phyloP scores from a whole-genome alignment of 2,888 invertebrate species.

The Kryphioiulus occultus region DNA sequence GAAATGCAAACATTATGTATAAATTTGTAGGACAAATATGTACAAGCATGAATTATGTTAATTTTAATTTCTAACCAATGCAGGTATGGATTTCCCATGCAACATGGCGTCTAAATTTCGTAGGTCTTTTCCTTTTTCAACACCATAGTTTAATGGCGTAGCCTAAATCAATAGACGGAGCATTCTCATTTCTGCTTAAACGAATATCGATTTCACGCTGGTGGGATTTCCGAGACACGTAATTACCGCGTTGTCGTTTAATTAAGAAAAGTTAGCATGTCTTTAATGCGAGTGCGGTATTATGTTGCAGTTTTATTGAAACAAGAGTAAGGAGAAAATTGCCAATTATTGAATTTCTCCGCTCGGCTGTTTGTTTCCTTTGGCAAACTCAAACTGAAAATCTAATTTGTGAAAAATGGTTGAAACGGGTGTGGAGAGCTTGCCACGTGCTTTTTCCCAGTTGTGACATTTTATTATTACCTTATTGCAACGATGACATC shows the following conservation, averaged over 20 bases:
- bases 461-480: slow-evolving; percentile 26
- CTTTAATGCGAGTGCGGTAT: slow-evolving; percentile 38
- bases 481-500: slow-evolving; percentile 6
- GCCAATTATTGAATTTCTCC: slow-evolving; percentile 43
- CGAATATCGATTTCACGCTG: slow-evolving; percentile 42
- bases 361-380: slow-evolving; percentile 22
- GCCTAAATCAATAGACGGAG: not conserved
- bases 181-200: slow-evolving; percentile 43
- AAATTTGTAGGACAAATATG: too few species aligned
- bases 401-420: slow-evolving; percentile 11
- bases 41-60: too few species aligned
- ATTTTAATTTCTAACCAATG: too few species aligned
- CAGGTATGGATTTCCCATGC: not conserved
- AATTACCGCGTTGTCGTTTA: slow-evolving; percentile 44
- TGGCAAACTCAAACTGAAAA: not conserved
- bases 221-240: slow-evolving; percentile 20
- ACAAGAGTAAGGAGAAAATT: slow-evolving; percentile 39
- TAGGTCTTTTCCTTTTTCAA: not conserved
- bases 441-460: not conserved
- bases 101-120: not conserved
- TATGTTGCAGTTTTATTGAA: slow-evolving; percentile 42
- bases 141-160: not conserved
- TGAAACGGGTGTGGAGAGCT: not conserved
- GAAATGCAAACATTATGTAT: too few species aligned
- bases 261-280: slow-evolving; percentile 39